Conservation (phyloP, 1,140 invertebrate species). For the Caerostris darwini region DNA sequence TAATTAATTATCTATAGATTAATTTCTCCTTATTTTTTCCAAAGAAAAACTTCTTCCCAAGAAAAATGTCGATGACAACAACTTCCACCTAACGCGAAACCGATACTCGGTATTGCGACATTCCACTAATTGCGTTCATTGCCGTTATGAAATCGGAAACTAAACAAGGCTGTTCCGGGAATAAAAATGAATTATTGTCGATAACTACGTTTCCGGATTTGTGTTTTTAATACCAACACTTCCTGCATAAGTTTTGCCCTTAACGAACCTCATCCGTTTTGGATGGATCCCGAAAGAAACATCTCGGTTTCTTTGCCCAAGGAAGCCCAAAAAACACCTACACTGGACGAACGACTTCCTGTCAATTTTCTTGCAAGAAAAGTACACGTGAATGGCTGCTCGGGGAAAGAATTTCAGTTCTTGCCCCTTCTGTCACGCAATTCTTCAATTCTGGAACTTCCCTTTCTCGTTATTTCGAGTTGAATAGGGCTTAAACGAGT, state of each 20-base stretch:
- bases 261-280: conserved; percentile 59
- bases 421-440: neutral
- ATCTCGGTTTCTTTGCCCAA: conserved; percentile 13
- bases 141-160: conserved; percentile 66
- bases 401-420: neutral
- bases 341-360: neutral
- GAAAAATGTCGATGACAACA: neutral
- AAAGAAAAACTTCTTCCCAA: too few species aligned
- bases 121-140: conserved; percentile 55
- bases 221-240: conserved; percentile 69
- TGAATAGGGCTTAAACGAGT: neutral
- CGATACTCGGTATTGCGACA: neutral
- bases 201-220: conserved; percentile 61
- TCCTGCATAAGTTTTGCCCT: conserved; percentile 58
- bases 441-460: neutral
- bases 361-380: neutral
- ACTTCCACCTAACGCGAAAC: neutral
- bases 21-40: too few species aligned
- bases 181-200: conserved; percentile 55
- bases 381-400: neutral
- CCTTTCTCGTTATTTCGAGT: neutral
- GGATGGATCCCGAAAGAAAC: conserved; percentile 3
- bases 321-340: conserved; percentile 42
- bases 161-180: conserved; percentile 66
- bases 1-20: too few species aligned